Percentiles rank a stretch among this genome's conserved stretches.
Evolutionary conservation across 2,888 invertebrate species (phyloP).

Genomic region (Eretmocerus hayati): DNA sequence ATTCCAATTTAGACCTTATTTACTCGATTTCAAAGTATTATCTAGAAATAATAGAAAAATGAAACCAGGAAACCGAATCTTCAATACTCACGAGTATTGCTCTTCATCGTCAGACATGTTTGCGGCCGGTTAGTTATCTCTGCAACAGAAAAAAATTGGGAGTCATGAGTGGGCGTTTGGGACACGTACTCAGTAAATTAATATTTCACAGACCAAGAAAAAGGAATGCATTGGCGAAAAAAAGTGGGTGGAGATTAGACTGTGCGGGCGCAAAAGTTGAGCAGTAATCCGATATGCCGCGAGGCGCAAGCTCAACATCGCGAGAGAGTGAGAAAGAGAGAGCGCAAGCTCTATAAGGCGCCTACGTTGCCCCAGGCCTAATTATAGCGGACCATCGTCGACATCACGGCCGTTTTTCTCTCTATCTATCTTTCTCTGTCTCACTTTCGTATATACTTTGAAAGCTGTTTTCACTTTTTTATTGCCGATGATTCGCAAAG

Average conservation of each 20-base stretch:
- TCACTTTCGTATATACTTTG: too few relatives aligned
- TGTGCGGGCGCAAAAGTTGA: constrained; percentile 26
- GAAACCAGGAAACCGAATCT: background rate
- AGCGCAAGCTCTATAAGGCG: constrained; percentile 43
- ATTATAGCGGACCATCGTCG: constrained; percentile 40
- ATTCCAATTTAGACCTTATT: too few relatives aligned
- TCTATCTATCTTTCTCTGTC: constrained; percentile 10
- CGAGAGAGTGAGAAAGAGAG: too few relatives aligned
- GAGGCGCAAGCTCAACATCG: constrained; percentile 34
- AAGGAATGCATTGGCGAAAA: constrained; percentile 24
- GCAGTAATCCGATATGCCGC: constrained; percentile 36
- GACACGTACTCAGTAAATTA: too few relatives aligned
- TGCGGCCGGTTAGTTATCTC: constrained; percentile 57
- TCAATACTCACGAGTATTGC: constrained; percentile 79
- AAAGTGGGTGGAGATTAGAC: constrained; percentile 17
- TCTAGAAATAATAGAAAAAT: too few relatives aligned
- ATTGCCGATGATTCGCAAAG: too few relatives aligned
- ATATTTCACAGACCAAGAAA: constrained; percentile 14
- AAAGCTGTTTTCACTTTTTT: too few relatives aligned
- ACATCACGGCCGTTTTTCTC: too few relatives aligned
- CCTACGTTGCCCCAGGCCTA: constrained; percentile 35
- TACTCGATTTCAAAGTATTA: too few relatives aligned
- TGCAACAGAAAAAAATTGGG: constrained; percentile 46
- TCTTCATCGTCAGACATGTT: constrained; percentile 93
- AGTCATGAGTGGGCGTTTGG: constrained; percentile 19